phyloP scores from a whole-genome alignment of 2,113 vertebrate species.

The Sphaerodactylus townsendi region DNA sequence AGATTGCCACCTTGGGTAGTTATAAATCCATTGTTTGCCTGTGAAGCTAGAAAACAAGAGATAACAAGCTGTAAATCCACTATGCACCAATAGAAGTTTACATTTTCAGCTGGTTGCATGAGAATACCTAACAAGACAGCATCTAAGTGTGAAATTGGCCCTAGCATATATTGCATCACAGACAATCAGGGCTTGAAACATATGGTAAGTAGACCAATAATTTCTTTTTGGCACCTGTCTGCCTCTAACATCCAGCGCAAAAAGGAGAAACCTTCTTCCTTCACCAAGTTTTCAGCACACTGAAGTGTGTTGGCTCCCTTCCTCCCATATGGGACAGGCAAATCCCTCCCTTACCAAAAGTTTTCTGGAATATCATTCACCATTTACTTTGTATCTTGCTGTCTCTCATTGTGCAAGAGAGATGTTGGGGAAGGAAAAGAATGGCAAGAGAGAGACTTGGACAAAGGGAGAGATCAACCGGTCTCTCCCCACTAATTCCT shows the following conservation, averaged over 20 bases:
- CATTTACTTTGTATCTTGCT: not conserved
- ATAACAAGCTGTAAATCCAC: not conserved
- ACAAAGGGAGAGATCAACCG: not conserved
- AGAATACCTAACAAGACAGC: not conserved
- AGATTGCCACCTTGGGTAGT: constrained; percentile 80
- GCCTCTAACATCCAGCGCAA: not conserved
- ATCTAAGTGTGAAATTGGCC: not conserved
- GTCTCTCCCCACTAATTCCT: no score
- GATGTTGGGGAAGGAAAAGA: not conserved
- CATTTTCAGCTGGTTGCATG: not conserved
- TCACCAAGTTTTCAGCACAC: not conserved
- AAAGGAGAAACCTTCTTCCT: not conserved
- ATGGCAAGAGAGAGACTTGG: not conserved
- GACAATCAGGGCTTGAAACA: not conserved
- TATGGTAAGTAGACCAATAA: not conserved
- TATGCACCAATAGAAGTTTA: not conserved
- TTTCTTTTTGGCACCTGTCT: not conserved
- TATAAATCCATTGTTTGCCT: constrained; percentile 69
- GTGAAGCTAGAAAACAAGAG: constrained; percentile 70
- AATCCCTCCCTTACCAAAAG: not conserved
- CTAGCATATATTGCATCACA: not conserved
- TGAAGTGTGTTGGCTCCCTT: not conserved
- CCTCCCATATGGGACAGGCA: not conserved
- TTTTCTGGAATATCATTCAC: not conserved
- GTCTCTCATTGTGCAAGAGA: not conserved